Conservation (phyloP, 1,140 invertebrate genomes). For the Trichonephila clavipes region DNA sequence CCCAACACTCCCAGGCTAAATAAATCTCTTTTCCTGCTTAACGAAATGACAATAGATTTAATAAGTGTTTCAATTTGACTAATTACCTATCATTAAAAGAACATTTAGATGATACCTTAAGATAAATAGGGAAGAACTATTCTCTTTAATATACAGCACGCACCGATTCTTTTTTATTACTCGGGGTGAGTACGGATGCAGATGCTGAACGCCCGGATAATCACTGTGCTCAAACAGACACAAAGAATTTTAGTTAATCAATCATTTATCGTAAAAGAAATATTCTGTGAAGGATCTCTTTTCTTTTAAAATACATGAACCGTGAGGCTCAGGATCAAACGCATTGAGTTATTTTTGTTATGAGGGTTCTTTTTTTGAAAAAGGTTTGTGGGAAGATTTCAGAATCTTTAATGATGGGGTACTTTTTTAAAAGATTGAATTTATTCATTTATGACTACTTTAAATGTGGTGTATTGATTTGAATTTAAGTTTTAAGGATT, state of each 20-base stretch:
- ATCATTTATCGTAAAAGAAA: background rate
- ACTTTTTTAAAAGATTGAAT: too few species aligned
- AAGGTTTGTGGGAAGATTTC: background rate
- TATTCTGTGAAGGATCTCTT: background rate
- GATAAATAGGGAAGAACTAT: background rate
- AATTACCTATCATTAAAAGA: slow-evolving; percentile 12
- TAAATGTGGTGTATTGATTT: too few species aligned
- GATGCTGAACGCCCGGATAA: background rate
- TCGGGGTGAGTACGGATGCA: background rate
- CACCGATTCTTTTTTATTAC: background rate
- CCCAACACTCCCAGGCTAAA: background rate
- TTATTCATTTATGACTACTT: too few species aligned
- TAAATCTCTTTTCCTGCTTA: background rate
- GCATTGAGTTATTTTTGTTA: background rate
- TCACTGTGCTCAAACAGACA: background rate
- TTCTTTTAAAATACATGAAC: background rate
- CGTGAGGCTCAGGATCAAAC: background rate
- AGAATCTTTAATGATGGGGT: background rate
- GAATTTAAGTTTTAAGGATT: too few species aligned
- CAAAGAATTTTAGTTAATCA: slow-evolving; percentile 7
- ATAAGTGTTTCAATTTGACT: background rate
- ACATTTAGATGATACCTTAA: background rate
- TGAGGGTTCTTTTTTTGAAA: background rate
- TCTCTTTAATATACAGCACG: background rate
- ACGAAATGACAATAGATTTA: slow-evolving; percentile 3